These are phyloP conservation scores for Agriopis marginaria DNA, from an alignment of 2,888 invertebrate species.

Conservation along the genomic window DNA sequence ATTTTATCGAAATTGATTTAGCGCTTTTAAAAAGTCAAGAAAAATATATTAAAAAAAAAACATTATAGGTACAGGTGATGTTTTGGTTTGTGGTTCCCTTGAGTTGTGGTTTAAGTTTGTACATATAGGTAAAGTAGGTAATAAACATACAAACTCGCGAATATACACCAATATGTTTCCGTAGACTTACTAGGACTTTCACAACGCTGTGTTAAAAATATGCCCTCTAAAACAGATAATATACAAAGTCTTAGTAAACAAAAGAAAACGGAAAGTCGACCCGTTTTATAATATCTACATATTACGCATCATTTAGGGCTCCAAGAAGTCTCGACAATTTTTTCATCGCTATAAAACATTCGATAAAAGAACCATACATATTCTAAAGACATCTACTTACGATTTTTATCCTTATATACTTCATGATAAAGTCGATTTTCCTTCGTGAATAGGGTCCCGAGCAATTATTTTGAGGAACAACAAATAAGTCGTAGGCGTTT, in stretches of 20 bases:
- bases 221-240: not conserved
- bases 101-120: too few species aligned
- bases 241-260: slow-evolving; percentile 3
- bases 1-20: too few species aligned
- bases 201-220: too few species aligned
- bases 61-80: too few species aligned
- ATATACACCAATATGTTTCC: too few species aligned
- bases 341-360: slow-evolving; percentile 35
- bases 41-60: too few species aligned
- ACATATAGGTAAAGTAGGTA: too few species aligned
- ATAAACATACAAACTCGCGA: too few species aligned
- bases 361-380: slow-evolving; percentile 22
- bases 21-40: too few species aligned
- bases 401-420: not conserved
- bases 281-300: slow-evolving; percentile 29
- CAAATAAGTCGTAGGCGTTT: slow-evolving; percentile 38
- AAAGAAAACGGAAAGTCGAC: slow-evolving; percentile 12
- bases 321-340: slow-evolving; percentile 43
- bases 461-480: slow-evolving; percentile 38
- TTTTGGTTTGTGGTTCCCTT: too few species aligned
- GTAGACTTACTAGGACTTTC: too few species aligned
- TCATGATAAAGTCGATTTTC: not conserved
- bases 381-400: slow-evolving; percentile 1
- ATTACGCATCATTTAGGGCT: slow-evolving; percentile 35
- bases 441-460: not conserved